Percentiles rank a stretch among this genome's conserved stretches.
Conservation (phyloP, 2,113 vertebrate species). For the Sardina pilchardus region DNA sequence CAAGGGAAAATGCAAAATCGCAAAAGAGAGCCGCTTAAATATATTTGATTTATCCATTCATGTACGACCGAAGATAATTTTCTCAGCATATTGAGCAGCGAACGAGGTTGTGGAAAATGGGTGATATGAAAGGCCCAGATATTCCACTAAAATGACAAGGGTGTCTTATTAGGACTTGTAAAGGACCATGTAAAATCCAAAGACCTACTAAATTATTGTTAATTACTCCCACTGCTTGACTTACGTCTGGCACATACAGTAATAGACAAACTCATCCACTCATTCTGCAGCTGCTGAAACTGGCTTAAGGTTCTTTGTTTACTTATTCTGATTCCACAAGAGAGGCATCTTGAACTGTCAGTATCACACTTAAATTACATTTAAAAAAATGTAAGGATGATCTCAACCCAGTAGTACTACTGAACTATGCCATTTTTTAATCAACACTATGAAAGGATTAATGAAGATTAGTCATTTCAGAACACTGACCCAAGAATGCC, state of each 20-base stretch:
- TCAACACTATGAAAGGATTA: neutral
- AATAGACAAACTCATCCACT: neutral
- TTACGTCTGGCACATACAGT: neutral
- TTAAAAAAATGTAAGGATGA: neutral
- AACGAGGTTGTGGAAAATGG: neutral
- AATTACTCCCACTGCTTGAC: neutral
- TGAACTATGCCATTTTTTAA: neutral
- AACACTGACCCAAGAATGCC: neutral
- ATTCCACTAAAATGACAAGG: neutral
- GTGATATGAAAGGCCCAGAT: neutral
- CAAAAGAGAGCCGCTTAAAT: neutral
- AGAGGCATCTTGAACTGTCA: neutral
- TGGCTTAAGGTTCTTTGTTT: neutral
- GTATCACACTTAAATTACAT: neutral
- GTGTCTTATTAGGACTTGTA: neutral
- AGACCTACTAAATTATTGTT: neutral
- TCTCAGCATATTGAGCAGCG: neutral
- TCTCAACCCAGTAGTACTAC: neutral
- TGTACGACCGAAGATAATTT: neutral
- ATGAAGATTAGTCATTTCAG: neutral
- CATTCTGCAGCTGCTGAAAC: neutral
- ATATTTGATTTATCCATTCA: conserved; percentile 9
- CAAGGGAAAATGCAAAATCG: neutral
- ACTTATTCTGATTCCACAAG: neutral
- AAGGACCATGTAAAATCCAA: neutral